Percentiles rank a stretch among this genome's conserved stretches.
phyloP scores from a whole-genome alignment of 2,113 vertebrate genomes.

The Anhinga rufa region DNA sequence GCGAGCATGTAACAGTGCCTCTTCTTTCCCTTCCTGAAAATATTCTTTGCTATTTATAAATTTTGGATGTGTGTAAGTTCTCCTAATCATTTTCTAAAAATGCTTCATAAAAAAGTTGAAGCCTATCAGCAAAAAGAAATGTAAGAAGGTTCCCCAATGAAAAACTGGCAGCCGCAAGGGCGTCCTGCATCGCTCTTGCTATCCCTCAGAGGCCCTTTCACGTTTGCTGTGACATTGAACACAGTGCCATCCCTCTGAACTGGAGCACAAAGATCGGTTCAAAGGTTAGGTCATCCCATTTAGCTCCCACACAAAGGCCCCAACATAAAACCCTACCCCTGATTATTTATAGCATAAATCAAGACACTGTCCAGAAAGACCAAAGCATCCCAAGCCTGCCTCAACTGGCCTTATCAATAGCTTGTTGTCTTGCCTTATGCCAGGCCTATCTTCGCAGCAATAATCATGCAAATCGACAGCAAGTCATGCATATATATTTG shows the following conservation, averaged over 20 bases:
- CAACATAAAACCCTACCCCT: background rate
- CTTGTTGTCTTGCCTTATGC: constrained; percentile 35
- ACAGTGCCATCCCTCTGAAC: background rate
- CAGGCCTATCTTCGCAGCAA: background rate
- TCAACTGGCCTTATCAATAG: background rate
- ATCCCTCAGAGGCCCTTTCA: background rate
- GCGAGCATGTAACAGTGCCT: background rate
- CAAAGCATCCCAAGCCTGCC: background rate
- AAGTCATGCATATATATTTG: constrained; percentile 43
- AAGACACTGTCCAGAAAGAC: background rate
- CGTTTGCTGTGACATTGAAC: background rate
- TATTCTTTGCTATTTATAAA: background rate
- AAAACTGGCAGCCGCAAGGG: background rate
- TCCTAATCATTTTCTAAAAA: background rate
- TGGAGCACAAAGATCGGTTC: background rate
- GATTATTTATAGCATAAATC: constrained; percentile 31
- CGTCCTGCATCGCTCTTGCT: background rate
- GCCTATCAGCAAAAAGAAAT: background rate
- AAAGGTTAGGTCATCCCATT: constrained; percentile 28
- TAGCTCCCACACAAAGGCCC: constrained; percentile 24
- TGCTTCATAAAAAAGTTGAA: background rate
- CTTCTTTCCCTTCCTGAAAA: background rate
- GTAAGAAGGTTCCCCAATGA: background rate
- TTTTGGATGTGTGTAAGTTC: background rate
- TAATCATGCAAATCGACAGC: constrained; percentile 28